Evolutionary conservation across 1,140 invertebrate genomes (phyloP).

Genomic region (Dendroctonus valens): DNA sequence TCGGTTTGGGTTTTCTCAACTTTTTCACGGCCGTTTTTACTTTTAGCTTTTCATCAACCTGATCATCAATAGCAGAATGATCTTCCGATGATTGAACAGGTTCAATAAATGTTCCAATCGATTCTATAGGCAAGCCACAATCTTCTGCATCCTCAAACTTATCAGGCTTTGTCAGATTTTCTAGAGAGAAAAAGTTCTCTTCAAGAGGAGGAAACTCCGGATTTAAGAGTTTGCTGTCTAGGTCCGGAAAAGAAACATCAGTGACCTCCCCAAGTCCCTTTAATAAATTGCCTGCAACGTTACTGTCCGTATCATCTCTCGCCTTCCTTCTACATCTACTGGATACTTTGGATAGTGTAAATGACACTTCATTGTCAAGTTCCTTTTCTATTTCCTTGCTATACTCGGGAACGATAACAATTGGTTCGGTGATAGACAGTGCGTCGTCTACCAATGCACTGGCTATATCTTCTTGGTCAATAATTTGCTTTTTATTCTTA

Average conservation of each 20-base stretch:
- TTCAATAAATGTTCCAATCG: neutral
- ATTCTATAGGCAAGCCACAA: slow-evolving; percentile 29
- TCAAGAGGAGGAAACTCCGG: slow-evolving; percentile 33
- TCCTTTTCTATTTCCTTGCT: slow-evolving; percentile 15
- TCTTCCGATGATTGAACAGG: neutral
- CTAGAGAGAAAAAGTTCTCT: slow-evolving; percentile 35
- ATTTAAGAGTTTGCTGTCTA: slow-evolving; percentile 23
- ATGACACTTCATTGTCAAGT: slow-evolving; percentile 21
- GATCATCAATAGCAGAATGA: neutral
- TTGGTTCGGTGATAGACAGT: neutral
- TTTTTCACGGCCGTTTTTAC: slow-evolving; percentile 33
- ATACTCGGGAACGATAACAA: neutral
- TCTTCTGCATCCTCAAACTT: slow-evolving; percentile 40
- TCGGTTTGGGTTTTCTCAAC: slow-evolving; percentile 46
- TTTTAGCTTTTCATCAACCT: slow-evolving; percentile 10
- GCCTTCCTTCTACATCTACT: slow-evolving; percentile 2
- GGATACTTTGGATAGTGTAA: neutral
- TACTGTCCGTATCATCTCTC: neutral
- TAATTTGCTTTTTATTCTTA: no score
- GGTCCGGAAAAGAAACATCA: slow-evolving; percentile 23
- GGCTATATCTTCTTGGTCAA: no score
- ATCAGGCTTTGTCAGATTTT: slow-evolving; percentile 32
- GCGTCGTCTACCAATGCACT: no score
- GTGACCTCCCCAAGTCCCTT: slow-evolving; percentile 4
- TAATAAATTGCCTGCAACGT: neutral